Conservation (phyloP, 2,888 invertebrate genomes). For the Empis livida region DNA sequence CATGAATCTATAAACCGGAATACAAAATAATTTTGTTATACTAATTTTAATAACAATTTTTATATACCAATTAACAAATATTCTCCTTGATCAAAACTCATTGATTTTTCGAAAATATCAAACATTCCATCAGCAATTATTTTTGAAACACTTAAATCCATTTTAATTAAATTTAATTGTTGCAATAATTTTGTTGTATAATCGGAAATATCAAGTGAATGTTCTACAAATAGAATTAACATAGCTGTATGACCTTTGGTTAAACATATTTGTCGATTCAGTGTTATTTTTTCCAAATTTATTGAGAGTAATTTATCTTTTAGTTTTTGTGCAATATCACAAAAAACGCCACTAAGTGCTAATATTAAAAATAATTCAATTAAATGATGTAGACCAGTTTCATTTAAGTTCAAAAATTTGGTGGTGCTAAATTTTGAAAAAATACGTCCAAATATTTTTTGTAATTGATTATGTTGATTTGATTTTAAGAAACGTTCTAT, state of each 20-base stretch:
- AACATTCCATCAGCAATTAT: constrained; percentile 23
- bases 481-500: constrained; percentile 17
- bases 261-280: constrained; percentile 24
- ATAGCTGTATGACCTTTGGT: constrained; percentile 34
- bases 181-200: constrained; percentile 27
- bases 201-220: constrained; percentile 25
- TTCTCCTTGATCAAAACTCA: constrained; percentile 27
- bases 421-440: constrained; percentile 45
- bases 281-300: constrained; percentile 27
- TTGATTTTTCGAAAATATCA: constrained; percentile 23
- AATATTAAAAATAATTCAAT: constrained; percentile 33
- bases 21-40: not conserved
- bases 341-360: constrained; percentile 23
- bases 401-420: constrained; percentile 41
- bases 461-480: constrained; percentile 20
- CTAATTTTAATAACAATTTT: not conserved
- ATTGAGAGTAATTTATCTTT: constrained; percentile 30
- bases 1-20: constrained; percentile 20
- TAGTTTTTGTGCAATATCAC: constrained; percentile 25
- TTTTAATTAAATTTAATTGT: constrained; percentile 22
- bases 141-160: constrained; percentile 24
- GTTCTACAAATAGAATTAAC: constrained; percentile 29
- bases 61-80: constrained; percentile 21
- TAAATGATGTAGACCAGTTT: constrained; percentile 43
- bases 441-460: constrained; percentile 42